Evolutionary conservation across 2,888 invertebrate species (phyloP).

Genomic region (Megalurothrips usitatus): DNA sequence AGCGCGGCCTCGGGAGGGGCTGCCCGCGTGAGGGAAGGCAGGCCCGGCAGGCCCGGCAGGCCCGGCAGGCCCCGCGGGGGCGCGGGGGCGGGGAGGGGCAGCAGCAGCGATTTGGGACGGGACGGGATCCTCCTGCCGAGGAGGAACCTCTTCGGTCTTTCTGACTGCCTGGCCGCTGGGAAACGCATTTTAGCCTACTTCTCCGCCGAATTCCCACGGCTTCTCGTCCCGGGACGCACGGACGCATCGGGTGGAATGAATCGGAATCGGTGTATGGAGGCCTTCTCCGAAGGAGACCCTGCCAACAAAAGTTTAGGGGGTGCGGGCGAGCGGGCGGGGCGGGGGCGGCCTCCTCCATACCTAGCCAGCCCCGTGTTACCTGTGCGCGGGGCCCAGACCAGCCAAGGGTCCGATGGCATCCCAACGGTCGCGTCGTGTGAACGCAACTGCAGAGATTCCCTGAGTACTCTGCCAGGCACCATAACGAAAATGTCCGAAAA

Average conservation of each 20-base stretch:
- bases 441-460: too few species aligned
- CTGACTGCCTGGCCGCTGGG: neutral
- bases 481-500: too few species aligned
- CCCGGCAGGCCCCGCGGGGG: neutral
- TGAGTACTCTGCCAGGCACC: too few species aligned
- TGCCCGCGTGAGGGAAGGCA: neutral
- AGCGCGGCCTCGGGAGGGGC: neutral
- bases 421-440: neutral
- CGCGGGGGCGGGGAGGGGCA: neutral
- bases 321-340: neutral
- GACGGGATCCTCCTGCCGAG: neutral
- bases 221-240: neutral
- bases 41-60: neutral
- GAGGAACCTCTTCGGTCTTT: neutral
- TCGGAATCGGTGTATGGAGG: neutral
- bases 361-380: neutral
- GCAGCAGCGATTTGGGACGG: neutral
- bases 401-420: neutral
- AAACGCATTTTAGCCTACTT: neutral
- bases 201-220: constrained; percentile 7
- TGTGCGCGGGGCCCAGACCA: neutral
- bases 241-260: neutral
- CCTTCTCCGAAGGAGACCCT: neutral
- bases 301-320: neutral
- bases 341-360: neutral